A percentile compares a stretch with the other conserved stretches of the same genome.
Conservation (phyloP, 1,140 invertebrate genomes). For the Odontomachus brunneus region DNA sequence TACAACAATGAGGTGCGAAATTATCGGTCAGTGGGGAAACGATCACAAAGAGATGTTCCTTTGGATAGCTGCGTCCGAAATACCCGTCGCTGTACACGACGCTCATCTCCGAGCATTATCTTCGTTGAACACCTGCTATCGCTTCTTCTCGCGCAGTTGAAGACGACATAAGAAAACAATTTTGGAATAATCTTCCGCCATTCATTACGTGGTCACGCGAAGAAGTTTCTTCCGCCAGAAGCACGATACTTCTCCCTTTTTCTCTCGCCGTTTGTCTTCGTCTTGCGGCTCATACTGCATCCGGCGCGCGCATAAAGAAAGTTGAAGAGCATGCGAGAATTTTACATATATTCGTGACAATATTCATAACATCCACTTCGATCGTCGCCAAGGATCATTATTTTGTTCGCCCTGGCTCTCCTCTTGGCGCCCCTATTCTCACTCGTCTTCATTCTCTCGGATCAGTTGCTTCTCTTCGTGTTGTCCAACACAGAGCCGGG, state of each 20-base stretch:
- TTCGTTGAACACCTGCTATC: slow-evolving; percentile 69
- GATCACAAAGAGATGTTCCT: slow-evolving; percentile 72
- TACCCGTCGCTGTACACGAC: slow-evolving; percentile 43
- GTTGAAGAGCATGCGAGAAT: slow-evolving; percentile 49
- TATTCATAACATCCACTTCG: slow-evolving; percentile 41
- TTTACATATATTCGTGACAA: slow-evolving; percentile 57
- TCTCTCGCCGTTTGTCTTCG: neutral
- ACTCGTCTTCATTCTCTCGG: slow-evolving; percentile 42
- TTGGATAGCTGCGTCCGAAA: slow-evolving; percentile 63
- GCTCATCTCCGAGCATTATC: slow-evolving; percentile 69
- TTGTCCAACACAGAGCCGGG: slow-evolving; percentile 43
- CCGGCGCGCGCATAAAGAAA: slow-evolving; percentile 44
- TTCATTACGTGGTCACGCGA: slow-evolving; percentile 67
- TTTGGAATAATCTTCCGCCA: slow-evolving; percentile 52
- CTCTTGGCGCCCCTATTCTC: slow-evolving; percentile 47
- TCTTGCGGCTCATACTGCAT: slow-evolving; percentile 43
- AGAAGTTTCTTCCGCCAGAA: slow-evolving; percentile 48
- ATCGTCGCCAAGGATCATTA: slow-evolving; percentile 54
- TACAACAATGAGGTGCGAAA: slow-evolving; percentile 71
- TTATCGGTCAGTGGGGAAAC: slow-evolving; percentile 69
- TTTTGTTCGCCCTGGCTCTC: slow-evolving; percentile 61
- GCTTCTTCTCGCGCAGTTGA: slow-evolving; percentile 36
- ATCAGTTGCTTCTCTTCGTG: slow-evolving; percentile 57
- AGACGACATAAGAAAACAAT: slow-evolving; percentile 62
- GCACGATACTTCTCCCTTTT: slow-evolving; percentile 18